Evolutionary conservation across 23 tunicate genomes (phyloP).

Genomic region (Phallusia fumigata): DNA sequence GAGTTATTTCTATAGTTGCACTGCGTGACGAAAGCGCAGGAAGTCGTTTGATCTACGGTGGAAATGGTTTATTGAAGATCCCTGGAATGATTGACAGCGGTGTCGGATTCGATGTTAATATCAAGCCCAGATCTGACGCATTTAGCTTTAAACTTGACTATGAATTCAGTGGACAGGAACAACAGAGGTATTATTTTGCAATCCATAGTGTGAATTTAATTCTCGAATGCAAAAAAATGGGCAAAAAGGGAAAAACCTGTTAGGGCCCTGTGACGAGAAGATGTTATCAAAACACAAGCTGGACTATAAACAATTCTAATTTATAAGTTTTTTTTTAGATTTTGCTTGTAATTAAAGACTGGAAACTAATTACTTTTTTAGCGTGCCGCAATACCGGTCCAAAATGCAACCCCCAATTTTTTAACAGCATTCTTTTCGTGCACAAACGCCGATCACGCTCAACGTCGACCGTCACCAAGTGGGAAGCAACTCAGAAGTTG

Average conservation of each 20-base stretch:
- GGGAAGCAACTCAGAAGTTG: constrained; percentile 55
- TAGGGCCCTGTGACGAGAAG: no score
- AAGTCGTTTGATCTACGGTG: constrained; percentile 29
- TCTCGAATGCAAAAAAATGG: no score
- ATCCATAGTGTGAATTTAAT: no score
- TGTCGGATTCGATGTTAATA: constrained; percentile 42
- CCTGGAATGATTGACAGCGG: constrained; percentile 54
- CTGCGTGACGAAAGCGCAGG: constrained; percentile 54
- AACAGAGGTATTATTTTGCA: neutral
- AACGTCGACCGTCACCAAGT: constrained; percentile 34
- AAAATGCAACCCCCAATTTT: constrained; percentile 4
- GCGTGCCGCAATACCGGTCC: no score
- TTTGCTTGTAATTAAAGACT: no score
- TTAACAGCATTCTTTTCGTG: constrained; percentile 38
- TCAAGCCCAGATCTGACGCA: constrained; percentile 52
- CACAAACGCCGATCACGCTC: constrained; percentile 53
- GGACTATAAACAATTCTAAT: no score
- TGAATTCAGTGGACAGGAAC: constrained; percentile 26
- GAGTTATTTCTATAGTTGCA: constrained; percentile 26
- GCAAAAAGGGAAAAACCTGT: no score
- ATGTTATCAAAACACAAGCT: no score
- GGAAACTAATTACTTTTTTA: no score
- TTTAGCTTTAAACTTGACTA: constrained; percentile 53
- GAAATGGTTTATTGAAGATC: constrained; percentile 29
- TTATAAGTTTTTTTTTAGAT: no score